Conservation (phyloP, 2,888 invertebrate species). For the Tachina lurida region DNA sequence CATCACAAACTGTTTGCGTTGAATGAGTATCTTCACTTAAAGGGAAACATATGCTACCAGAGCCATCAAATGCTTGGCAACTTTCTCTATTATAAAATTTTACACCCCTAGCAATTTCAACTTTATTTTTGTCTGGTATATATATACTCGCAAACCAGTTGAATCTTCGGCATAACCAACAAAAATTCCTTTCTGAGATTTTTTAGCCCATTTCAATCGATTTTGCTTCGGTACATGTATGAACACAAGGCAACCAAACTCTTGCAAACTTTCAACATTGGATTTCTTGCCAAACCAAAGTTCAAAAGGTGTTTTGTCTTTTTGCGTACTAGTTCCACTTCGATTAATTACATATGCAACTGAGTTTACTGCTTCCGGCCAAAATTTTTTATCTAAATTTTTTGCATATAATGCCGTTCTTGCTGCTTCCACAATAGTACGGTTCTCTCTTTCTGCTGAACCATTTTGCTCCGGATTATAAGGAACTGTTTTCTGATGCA, state of each 20-base stretch:
- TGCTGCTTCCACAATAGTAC: conserved; percentile 71
- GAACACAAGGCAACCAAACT: conserved; percentile 38
- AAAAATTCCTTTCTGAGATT: no score
- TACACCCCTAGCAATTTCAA: conserved; percentile 65
- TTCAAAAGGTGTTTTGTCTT: conserved; percentile 75
- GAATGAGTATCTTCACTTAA: conserved; percentile 19
- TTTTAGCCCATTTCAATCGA: no score
- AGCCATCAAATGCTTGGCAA: conserved; percentile 11
- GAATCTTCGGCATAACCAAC: conserved; percentile 77
- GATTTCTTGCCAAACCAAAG: conserved; percentile 69
- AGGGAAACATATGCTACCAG: conserved; percentile 4
- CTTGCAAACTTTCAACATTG: conserved; percentile 29
- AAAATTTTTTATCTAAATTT: conserved; percentile 38
- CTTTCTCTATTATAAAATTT: conserved; percentile 31
- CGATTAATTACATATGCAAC: conserved; percentile 64
- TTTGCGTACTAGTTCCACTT: conserved; percentile 53
- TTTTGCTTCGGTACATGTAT: conserved; percentile 68
- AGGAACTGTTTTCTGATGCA: no score
- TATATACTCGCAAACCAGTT: conserved; percentile 75
- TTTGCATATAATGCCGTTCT: conserved; percentile 52
- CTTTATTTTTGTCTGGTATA: conserved; percentile 48
- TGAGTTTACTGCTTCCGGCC: conserved; percentile 71
- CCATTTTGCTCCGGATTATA: no score
- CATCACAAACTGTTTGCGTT: conserved; percentile 9
- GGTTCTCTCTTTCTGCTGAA: conserved; percentile 56